phyloP scores from a whole-genome alignment of 2,888 invertebrate genomes.

The Tipula helvola region DNA sequence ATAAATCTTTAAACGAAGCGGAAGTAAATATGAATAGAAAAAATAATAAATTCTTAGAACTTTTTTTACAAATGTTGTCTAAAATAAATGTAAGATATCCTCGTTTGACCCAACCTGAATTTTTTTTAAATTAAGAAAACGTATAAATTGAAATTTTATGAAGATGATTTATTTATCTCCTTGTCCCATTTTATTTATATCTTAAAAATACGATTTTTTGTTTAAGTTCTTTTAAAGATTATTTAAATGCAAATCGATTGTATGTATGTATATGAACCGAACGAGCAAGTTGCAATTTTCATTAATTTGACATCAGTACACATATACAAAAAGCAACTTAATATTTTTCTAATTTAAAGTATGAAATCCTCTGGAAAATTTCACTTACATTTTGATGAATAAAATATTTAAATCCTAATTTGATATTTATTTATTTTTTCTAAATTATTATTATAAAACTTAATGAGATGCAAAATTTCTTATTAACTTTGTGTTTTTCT shows the following conservation, averaged over 20 bases:
- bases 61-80: neutral
- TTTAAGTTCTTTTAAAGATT: neutral
- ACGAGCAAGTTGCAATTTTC: neutral
- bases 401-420: neutral
- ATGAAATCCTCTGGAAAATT: neutral
- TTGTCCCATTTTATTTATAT: neutral
- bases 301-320: neutral
- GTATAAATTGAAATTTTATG: neutral
- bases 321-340: neutral
- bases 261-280: neutral
- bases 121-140: neutral
- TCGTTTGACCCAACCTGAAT: neutral
- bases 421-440: neutral
- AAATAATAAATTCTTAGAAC: neutral
- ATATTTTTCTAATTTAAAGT: neutral
- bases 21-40: neutral
- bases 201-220: neutral
- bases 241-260: neutral
- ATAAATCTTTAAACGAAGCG: neutral
- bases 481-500: neutral
- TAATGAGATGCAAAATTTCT: conserved; percentile 4
- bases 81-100: neutral
- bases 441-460: neutral
- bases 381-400: neutral
- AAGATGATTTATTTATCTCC: neutral